Evolutionary conservation across 2,888 invertebrate genomes (phyloP).

Genomic region (Pollenia griseotomentosa): DNA sequence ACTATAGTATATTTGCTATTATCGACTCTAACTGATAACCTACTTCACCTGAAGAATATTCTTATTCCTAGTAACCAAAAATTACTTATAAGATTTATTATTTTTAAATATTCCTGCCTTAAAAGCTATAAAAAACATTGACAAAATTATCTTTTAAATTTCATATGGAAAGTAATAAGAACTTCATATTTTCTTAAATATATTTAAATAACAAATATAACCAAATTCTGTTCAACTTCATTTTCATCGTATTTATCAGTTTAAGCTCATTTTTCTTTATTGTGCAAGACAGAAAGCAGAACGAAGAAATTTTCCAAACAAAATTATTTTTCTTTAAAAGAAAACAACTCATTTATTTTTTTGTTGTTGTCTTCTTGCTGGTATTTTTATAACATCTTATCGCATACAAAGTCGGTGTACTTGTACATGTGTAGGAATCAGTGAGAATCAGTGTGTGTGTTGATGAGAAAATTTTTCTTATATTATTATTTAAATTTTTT

Average conservation of each 20-base stretch:
- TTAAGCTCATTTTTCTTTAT: slow-evolving; percentile 1
- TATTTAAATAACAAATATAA: slow-evolving; percentile 38
- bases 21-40: neutral
- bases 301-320: slow-evolving; percentile 2
- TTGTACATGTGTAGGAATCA: slow-evolving; percentile 45
- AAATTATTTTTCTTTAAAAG: slow-evolving; percentile 25
- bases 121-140: slow-evolving; percentile 2
- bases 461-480: slow-evolving; percentile 43
- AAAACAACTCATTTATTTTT: neutral
- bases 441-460: slow-evolving; percentile 35
- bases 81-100: neutral
- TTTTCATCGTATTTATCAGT: slow-evolving; percentile 46
- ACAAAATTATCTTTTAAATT: slow-evolving; percentile 15
- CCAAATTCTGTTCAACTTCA: slow-evolving; percentile 41
- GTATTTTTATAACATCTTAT: slow-evolving; percentile 48
- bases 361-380: slow-evolving; percentile 11
- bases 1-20: neutral
- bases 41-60: neutral
- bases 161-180: neutral
- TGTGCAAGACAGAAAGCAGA: slow-evolving; percentile 11
- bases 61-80: neutral
- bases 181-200: slow-evolving; percentile 16
- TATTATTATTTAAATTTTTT: slow-evolving; percentile 64
- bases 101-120: neutral
- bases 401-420: slow-evolving; percentile 50